Conservation (phyloP, 2,113 vertebrate genomes). For the Planiliza haematocheilus region DNA sequence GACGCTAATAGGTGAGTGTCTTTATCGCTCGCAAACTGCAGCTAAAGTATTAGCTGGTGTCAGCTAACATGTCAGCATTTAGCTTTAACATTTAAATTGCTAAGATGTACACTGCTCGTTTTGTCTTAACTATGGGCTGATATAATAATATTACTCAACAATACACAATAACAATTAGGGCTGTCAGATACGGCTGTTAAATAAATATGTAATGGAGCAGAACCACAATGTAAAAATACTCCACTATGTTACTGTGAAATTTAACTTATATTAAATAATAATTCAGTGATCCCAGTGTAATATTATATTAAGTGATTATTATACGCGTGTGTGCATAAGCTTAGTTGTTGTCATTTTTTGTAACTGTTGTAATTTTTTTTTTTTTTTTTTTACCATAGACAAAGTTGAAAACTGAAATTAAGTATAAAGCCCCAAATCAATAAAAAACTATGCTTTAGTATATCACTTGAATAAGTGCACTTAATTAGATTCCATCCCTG, state of each 20-base stretch:
- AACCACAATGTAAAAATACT: not conserved
- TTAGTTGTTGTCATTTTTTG: too few relatives aligned
- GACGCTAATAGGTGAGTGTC: conserved; percentile 33
- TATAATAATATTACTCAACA: not conserved
- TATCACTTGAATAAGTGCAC: not conserved
- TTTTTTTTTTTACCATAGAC: too few relatives aligned
- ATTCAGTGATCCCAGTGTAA: too few relatives aligned
- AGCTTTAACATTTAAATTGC: not conserved
- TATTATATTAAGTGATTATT: too few relatives aligned
- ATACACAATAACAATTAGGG: not conserved
- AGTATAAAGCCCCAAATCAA: not conserved
- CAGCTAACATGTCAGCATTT: conserved; percentile 39
- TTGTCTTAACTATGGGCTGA: not conserved
- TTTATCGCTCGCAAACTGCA: not conserved
- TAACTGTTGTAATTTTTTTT: too few relatives aligned
- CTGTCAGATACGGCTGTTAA: not conserved
- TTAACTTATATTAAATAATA: too few relatives aligned
- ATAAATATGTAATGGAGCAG: too few relatives aligned
- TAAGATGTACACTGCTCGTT: not conserved
- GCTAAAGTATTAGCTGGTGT: not conserved
- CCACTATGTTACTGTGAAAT: not conserved
- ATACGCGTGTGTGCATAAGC: too few relatives aligned
- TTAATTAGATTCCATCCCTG: not conserved
- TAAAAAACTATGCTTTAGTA: not conserved
- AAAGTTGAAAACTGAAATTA: too few relatives aligned